Conservation (phyloP, 2,888 invertebrate species). For the Exocentrus adspersus region DNA sequence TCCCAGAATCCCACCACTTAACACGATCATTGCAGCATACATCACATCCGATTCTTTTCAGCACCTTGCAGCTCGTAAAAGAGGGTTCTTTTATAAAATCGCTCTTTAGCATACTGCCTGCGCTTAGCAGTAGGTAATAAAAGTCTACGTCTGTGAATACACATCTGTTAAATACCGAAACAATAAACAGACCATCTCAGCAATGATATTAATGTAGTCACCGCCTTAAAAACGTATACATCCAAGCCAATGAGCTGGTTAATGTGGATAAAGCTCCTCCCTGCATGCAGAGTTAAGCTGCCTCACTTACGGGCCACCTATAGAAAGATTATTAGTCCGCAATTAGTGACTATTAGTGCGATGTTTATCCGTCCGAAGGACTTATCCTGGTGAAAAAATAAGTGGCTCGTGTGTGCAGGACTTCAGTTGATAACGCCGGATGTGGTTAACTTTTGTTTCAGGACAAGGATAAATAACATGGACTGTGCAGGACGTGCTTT, state of each 20-base stretch:
- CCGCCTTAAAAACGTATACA: slow-evolving; percentile 47
- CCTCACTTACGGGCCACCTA: slow-evolving; percentile 52
- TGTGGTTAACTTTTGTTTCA: too few relatives aligned
- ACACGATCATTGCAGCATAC: too few relatives aligned
- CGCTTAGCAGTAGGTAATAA: slow-evolving; percentile 5
- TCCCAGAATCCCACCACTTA: too few relatives aligned
- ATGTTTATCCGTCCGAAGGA: slow-evolving; percentile 10
- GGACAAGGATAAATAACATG: too few relatives aligned
- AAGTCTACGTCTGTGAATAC: slow-evolving; percentile 7
- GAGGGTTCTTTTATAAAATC: neutral
- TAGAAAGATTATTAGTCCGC: slow-evolving; percentile 48
- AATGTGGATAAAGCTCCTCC: slow-evolving; percentile 49
- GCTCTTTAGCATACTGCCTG: neutral
- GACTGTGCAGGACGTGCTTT: neutral
- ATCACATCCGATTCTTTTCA: too few relatives aligned
- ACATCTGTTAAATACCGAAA: slow-evolving; percentile 12
- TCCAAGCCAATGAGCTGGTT: slow-evolving; percentile 48
- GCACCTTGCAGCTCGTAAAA: neutral
- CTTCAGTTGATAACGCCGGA: neutral
- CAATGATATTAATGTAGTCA: slow-evolving; percentile 35
- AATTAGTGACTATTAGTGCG: slow-evolving; percentile 50
- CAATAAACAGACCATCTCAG: slow-evolving; percentile 30
- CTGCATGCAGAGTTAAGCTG: slow-evolving; percentile 42
- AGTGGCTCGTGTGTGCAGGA: slow-evolving; percentile 18
- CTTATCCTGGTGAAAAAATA: neutral